Conservation (phyloP, 2,888 invertebrate genomes). For the Hydrotaea diabolus region DNA sequence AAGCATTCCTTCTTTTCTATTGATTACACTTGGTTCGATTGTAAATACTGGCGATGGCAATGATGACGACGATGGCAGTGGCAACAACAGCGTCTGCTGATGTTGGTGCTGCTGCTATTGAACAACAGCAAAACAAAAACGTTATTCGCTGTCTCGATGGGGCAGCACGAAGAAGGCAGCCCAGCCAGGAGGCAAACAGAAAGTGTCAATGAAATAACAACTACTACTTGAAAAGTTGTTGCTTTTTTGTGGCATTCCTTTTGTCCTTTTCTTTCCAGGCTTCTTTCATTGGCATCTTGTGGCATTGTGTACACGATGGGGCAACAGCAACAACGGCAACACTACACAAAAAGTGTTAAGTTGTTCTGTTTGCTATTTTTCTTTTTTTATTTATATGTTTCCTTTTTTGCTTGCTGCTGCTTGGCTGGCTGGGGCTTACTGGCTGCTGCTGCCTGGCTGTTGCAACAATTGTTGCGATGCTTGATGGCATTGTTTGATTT, state of each 20-base stretch:
- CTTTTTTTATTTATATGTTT: conserved; percentile 36
- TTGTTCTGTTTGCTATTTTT: conserved; percentile 57
- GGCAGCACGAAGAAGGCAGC: conserved; percentile 4
- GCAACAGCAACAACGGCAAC: conserved; percentile 34
- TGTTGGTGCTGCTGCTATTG: conserved; percentile 5
- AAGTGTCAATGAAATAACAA: conserved; percentile 63
- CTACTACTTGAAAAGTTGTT: conserved; percentile 58
- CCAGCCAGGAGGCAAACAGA: conserved; percentile 1
- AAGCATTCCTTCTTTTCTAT: conserved; percentile 57
- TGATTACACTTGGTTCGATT: conserved; percentile 57
- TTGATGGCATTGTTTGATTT: conserved; percentile 59
- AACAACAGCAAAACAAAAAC: conserved; percentile 1
- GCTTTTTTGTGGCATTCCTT: conserved; percentile 47
- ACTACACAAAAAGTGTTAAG: conserved; percentile 54
- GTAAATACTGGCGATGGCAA: conserved; percentile 40
- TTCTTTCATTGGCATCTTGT: conserved; percentile 31
- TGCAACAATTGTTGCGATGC: conserved; percentile 43
- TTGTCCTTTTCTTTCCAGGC: conserved; percentile 24
- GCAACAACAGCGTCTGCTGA: not conserved
- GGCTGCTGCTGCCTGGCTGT: conserved; percentile 16
- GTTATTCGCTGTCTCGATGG: not conserved
- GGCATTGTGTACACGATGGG: not conserved
- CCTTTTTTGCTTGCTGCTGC: not conserved
- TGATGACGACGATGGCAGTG: conserved; percentile 15
- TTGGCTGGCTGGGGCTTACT: conserved; percentile 1